Base-by-base conservation (phyloP, 2,797 vertebrate species). In the Macropodus opercularis region DNA sequence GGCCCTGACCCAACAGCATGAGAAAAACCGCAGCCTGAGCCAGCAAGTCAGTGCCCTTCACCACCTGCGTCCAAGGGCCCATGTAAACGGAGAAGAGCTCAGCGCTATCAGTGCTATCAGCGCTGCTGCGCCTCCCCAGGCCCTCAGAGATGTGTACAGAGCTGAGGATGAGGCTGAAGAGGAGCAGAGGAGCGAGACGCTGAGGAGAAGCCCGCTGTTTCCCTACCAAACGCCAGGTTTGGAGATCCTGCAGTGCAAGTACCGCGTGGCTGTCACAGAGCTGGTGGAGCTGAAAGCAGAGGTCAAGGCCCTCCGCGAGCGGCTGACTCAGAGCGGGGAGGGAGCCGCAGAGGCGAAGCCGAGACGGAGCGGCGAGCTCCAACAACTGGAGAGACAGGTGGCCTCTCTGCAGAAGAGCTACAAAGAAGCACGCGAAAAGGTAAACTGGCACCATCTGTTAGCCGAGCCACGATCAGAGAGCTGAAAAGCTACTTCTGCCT, bases 191-290 rank as follows among this genome's bases (percentile, higher is more conserved):
- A 66, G 26, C 2, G 71, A 77, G 18, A 60, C 51, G 2, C 15
- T 66, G n/a, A 76, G 50, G 29, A 79, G 52, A 80, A 67, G 76
- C 59, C 74, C 66, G 15, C 13, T 54, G 14, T 86, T 89, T 63
- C 61, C 74, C 17, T 83, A 84, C 61, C 95, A 97, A 77, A 95
- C 94, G 2, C 94, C 95, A 1, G 94, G 95, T 48, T 83, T 97
- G 49, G 96, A 98, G 85, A 94, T 98, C 60, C 83, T 99, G 18
- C 96, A 97, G 67, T 96, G 94, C 83, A 98, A 98, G 87, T 99
- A 98, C 77, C 93, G 94, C 52, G 94, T 98, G 67, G 97, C 97
- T 0, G 95, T 98, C 63, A 97, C 94, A 0, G 97, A 99, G 79
- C 96, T 97, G 75, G 95, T 98, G 17, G 95, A 96, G 72, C 92